These are phyloP conservation scores for Brachypodius melanocephalos DNA, from an alignment of 2,113 vertebrate genomes.

Conservation along the genomic window DNA sequence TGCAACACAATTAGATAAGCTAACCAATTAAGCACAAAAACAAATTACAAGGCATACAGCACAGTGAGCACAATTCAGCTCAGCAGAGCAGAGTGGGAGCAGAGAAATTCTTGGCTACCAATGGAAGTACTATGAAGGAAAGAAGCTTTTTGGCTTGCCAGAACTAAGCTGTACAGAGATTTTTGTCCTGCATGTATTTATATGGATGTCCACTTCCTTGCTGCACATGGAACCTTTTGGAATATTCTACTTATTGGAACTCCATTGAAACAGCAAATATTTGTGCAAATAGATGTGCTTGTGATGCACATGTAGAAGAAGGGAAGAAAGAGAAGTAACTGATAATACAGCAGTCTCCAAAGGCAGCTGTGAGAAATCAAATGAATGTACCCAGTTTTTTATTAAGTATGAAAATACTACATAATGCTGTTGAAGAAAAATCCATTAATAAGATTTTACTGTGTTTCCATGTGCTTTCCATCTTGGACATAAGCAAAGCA, in stretches of 20 bases:
- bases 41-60: neutral
- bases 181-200: neutral
- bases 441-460: neutral
- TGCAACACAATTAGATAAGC: slow-evolving; percentile 18
- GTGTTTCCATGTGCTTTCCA: neutral
- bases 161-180: neutral
- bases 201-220: neutral
- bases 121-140: neutral
- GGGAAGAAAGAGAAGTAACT: neutral
- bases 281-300: neutral
- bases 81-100: neutral
- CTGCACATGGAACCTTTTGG: neutral
- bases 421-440: neutral
- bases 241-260: neutral
- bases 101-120: neutral
- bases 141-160: neutral
- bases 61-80: neutral
- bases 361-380: neutral
- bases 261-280: neutral
- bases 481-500: neutral
- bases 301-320: neutral
- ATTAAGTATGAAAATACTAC: neutral
- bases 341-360: neutral
- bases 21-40: slow-evolving; percentile 17
- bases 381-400: neutral